Evolutionary conservation across 2,797 vertebrate species (phyloP), one percentile per base, ranked within the genome.

Genomic region (Crenichthys baileyi): DNA sequence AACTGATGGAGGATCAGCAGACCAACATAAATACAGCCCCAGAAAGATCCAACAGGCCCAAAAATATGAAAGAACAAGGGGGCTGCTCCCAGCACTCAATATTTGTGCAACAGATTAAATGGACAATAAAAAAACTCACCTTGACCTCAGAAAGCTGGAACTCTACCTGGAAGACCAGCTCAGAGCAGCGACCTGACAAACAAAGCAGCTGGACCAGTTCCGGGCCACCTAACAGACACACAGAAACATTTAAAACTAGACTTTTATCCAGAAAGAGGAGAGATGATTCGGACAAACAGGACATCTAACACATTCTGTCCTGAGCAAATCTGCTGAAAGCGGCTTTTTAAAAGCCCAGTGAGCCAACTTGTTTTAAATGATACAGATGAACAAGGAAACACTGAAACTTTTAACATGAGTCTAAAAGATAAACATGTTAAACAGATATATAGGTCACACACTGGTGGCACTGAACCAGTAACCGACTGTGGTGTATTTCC

Each of bases 91-190:
- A 20, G 6, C 31, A 18, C 15, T 16, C 1, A 8, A 31, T 8
- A 20, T 36, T 16, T 18, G 29, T 36, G 36, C 4, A 22, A 55
- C 4, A 24, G 1, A 36, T 12, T 13, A 2, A 61, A 31, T 31
- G 1, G 26, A 12, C 29, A 41, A 51, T 9, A 44, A n/a, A 46
- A 75, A 24, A 15, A 86, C 88, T 90, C 95, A 99, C 98, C 96
- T 95, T 92, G 44, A 88, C 83, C 86, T 97, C 95, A 60, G 95
- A 91, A 60, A 97, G 88, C 73, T 96, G 92, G 90, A 99, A 98
- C 91, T 98, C 97, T 75, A 98, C 70, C 24, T 96, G 95, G 91
- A 98, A 98, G 63, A 80, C 53, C 73, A 98, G 26, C 5, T 92
- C 92, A 61, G 78, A 86, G 86, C 96, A 97, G 75, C 76, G 89